Base-by-base conservation (phyloP, 2,797 vertebrate species). In the Sternarchorhynchus goeldii region DNA sequence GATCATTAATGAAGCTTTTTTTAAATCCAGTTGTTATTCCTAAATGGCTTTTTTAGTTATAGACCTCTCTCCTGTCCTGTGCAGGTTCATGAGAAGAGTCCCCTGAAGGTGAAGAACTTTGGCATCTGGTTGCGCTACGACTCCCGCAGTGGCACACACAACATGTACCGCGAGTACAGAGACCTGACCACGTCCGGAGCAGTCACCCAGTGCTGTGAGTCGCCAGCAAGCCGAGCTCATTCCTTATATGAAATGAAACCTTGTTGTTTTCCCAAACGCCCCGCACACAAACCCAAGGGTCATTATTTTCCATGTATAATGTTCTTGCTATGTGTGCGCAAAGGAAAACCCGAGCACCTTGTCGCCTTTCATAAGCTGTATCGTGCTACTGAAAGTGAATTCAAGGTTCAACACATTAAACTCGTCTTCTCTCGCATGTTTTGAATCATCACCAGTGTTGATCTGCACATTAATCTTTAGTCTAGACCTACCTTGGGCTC, bases 101-200 rank as follows among this genome's bases (percentile, higher is more conserved):
- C 97, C 0, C 92, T 95, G 85, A 94, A 95, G 50, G 96, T 99
- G 86, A 99, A 99, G 90, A 99, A 99, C 87, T 99, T 99, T 0
- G 97, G 97, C 0, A 97, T 99, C 91, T 99, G 97, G 97, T 89
- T 99, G 88, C 96, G 96, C 60, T 99, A 99, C 0, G 97, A 99
- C 89, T 99, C 97, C 57, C 95, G 97, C 14, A 98, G 97, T 0
- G 97, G 97, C 68, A 99, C 96, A 56, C 97, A 99, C 93, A 99
- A 99, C 90, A 99, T 99, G 97, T 99, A 99, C 93, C 93, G 97
- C 58, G 97, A 99, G 90, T 99, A 99, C 93, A 88, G 97, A 45
- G 97, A 99, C 87, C 87, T 99, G 91, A 96, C 95, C 86, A 99
- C 97, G 0, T 96, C 97, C 0, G 97, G 93, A 80, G 97, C 96